phyloP scores from a whole-genome alignment of 2,797 vertebrate genomes.

The Syngnathus rostellatus region DNA sequence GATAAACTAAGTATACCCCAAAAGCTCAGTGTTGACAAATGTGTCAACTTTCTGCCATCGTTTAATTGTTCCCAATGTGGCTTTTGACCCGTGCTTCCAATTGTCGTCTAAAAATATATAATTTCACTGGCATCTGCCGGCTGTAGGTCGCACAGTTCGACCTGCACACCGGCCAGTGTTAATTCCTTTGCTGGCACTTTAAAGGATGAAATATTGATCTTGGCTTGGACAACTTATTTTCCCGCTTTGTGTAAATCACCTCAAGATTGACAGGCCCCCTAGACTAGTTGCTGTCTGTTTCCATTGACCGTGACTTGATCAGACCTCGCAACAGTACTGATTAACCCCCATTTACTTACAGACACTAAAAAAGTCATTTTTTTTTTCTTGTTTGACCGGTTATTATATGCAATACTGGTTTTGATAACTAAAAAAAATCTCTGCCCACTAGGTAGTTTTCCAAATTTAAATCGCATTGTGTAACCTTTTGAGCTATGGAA shows the following conservation, averaged over 20 bases:
- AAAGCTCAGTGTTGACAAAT: background rate
- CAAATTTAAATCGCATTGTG: background rate
- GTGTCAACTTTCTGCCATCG: slow-evolving; percentile 4
- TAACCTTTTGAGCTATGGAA: background rate
- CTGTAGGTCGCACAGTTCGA: background rate
- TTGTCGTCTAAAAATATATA: background rate
- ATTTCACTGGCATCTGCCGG: background rate
- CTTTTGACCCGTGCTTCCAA: background rate
- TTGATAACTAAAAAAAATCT: too few species aligned
- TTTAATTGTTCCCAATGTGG: slow-evolving; percentile 8
- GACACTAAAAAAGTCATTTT: too few species aligned
- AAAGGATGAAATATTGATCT: slow-evolving; percentile 61
- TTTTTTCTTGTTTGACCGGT: too few species aligned
- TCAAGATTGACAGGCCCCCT: slow-evolving; percentile 43
- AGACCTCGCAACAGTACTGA: background rate
- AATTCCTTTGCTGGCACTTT: slow-evolving; percentile 45
- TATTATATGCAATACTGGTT: too few species aligned
- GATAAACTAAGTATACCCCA: slow-evolving; percentile 1
- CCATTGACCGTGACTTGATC: slow-evolving; percentile 34
- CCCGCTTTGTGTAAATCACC: slow-evolving; percentile 49
- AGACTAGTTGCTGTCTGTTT: slow-evolving; percentile 19
- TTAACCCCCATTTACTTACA: background rate
- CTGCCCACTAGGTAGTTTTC: too few species aligned
- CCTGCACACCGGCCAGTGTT: background rate
- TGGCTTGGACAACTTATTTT: slow-evolving; percentile 40